Evolutionary conservation across 2,113 vertebrate genomes (phyloP).

Genomic region (Megatriorchis doriae): DNA sequence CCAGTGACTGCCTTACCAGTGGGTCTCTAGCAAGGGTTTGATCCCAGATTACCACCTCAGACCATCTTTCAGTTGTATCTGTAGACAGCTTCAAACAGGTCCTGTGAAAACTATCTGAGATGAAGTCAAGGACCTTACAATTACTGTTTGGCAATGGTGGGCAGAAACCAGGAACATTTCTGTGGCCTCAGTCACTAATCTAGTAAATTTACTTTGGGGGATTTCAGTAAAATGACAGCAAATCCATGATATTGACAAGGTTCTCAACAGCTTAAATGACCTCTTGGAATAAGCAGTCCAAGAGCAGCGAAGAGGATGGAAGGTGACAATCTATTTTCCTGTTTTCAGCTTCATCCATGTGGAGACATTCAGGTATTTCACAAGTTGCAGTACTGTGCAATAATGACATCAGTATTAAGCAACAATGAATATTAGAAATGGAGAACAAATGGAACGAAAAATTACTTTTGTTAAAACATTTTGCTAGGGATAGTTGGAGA

Average conservation of each 20-base stretch:
- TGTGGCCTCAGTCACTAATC: neutral
- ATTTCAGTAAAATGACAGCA: neutral
- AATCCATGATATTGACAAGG: neutral
- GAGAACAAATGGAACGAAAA: neutral
- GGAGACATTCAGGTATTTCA: neutral
- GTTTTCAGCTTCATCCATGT: neutral
- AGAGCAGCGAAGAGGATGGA: neutral
- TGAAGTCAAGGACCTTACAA: neutral
- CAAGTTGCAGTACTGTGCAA: neutral
- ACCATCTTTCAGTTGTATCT: neutral
- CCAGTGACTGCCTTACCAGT: neutral
- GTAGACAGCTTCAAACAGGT: neutral
- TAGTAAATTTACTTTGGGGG: neutral
- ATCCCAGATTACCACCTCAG: neutral
- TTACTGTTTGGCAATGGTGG: neutral
- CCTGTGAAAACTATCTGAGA: neutral
- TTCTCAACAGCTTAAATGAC: neutral
- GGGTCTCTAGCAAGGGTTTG: neutral
- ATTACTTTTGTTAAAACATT: neutral
- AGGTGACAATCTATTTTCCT: neutral
- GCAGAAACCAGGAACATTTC: neutral
- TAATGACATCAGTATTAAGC: neutral
- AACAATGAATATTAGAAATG: neutral
- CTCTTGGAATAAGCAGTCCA: neutral
- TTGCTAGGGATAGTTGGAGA: neutral